Base-by-base conservation (phyloP, 2,113 vertebrate species). In the Anas platyrhynchos region DNA sequence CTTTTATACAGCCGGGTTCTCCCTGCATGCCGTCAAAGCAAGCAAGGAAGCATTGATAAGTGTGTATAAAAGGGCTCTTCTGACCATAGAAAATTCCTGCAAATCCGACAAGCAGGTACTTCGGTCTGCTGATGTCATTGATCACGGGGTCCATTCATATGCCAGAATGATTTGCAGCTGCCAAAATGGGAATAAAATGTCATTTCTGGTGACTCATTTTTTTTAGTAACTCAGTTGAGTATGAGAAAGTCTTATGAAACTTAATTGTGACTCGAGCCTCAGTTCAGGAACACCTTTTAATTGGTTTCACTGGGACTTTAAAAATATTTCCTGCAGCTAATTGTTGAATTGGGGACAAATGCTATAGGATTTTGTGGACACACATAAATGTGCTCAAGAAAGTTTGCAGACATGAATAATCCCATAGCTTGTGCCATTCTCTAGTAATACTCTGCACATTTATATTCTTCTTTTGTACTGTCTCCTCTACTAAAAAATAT, bases 271-370 rank as follows among this genome's bases (percentile, higher is more conserved):
- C 73, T 90, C 1, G 2, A 91, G 58, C 48, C 38, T 78, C 44
- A 50, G 74, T 84, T 94, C 73, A 76, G 69, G 83, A 90, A 16
- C 58, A 91, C 80, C 90, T 91, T 94, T 95, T 96, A 96, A 93
- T 96, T 96, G 88, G 83, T 96, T 97, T 95, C 93, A 88, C 46
- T 90, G 93, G 93, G 95, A 95, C 83, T 92, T 95, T 46, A 88
- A n/a, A 93, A 92, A 88, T 86, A 78, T 75, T 71, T 96, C 32
- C 61, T 93, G 80, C 61, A 65, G 38, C 91, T 94, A 88, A 91
- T 88, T 95, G 72, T 83, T 92, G 66, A 86, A 96, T 26, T 65
- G 25, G 31, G n/a, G 54, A 65, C 65, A 93, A 93, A 82, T 21
- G 48, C 27, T 66, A 4, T 36, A 86, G 32, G 31, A 72, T 78